These are phyloP conservation scores for Dryococelus australis DNA, from an alignment of 2,888 invertebrate species.

Conservation along the genomic window DNA sequence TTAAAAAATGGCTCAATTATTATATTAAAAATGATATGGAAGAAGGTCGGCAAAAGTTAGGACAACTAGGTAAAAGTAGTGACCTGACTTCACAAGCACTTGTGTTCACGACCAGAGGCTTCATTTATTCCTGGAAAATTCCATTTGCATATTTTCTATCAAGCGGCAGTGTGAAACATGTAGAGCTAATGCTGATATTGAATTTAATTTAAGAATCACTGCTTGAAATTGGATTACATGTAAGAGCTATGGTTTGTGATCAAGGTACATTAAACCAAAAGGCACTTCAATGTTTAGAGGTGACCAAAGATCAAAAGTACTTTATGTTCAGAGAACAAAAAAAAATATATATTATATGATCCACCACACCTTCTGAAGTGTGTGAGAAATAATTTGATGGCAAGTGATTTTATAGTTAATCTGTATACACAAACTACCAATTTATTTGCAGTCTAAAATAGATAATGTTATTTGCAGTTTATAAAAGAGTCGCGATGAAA, in stretches of 20 bases:
- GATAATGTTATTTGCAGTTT: too few species aligned
- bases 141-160: conserved; percentile 48
- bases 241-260: conserved; percentile 48
- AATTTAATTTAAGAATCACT: conserved; percentile 38
- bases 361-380: conserved; percentile 46
- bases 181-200: conserved; percentile 39
- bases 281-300: conserved; percentile 44
- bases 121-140: conserved; percentile 47
- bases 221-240: conserved; percentile 42
- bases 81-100: conserved; percentile 47
- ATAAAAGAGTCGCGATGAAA: too few species aligned
- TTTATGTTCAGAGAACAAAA: conserved; percentile 38
- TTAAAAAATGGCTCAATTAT: too few species aligned
- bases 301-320: conserved; percentile 44
- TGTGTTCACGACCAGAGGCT: conserved; percentile 49
- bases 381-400: too few species aligned
- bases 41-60: too few species aligned
- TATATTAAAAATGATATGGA: conserved; percentile 45
- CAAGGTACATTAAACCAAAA: conserved; percentile 47
- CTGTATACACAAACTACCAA: too few species aligned
- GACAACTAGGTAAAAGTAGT: conserved; percentile 44
- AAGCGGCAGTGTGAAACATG: conserved; percentile 37
- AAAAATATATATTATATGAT: conserved; percentile 47
- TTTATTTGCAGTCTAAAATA: too few species aligned
- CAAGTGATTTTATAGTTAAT: conserved; percentile 42